These are phyloP conservation scores for Drosophila parvula DNA, from an alignment of 1,140 invertebrate species.

Conservation along the genomic window DNA sequence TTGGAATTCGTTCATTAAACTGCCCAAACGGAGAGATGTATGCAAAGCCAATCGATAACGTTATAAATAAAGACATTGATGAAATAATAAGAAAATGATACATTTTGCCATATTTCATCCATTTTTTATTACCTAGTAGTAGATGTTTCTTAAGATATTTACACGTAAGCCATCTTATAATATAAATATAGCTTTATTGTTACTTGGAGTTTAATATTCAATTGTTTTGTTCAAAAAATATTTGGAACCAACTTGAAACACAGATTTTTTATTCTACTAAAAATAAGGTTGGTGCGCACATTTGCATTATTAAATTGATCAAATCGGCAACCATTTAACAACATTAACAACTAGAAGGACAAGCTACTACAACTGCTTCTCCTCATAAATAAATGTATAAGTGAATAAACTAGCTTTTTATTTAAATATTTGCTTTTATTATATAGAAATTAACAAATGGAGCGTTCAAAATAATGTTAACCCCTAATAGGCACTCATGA, in stretches of 20 bases:
- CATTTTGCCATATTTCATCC: background rate
- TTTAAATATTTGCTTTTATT: background rate
- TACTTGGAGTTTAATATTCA: background rate
- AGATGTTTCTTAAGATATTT: too few species aligned
- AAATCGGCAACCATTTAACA: background rate
- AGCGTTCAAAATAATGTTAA: background rate
- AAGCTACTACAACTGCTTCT: background rate
- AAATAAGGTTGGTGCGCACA: too few species aligned
- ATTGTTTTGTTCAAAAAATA: background rate
- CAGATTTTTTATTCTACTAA: background rate
- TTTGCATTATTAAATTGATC: background rate
- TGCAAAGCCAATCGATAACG: constrained; percentile 24
- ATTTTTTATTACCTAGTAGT: too few species aligned
- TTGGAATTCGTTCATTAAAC: constrained; percentile 70
- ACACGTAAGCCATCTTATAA: too few species aligned
- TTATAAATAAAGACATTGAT: constrained; percentile 22
- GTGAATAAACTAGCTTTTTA: background rate
- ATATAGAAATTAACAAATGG: background rate
- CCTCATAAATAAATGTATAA: background rate
- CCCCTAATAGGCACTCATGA: background rate
- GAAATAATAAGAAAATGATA: constrained; percentile 9
- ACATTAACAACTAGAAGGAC: background rate
- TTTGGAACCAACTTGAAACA: background rate
- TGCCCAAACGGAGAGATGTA: constrained; percentile 45
- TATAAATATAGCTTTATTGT: too few species aligned